These are phyloP conservation scores for Erinaceus europaeus DNA, from an alignment of 2,113 vertebrate genomes.

Conservation along the genomic window DNA sequence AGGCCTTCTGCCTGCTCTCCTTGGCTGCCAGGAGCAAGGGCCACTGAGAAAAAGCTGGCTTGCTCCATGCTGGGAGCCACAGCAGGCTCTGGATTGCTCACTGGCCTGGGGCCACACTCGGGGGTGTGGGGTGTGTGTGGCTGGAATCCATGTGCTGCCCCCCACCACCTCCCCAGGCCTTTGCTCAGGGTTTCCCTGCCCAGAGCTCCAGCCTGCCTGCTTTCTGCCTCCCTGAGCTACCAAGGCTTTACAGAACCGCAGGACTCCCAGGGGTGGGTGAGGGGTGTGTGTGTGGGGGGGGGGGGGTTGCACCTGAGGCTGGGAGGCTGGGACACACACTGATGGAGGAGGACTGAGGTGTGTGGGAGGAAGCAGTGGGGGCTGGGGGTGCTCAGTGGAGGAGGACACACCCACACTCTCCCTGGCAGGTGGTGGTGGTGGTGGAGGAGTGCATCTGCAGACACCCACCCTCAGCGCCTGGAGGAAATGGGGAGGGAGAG, in stretches of 20 bases:
- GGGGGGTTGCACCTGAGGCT: no score
- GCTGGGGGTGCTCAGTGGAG: background rate
- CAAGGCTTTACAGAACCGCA: background rate
- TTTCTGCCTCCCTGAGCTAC: background rate
- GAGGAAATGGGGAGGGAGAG: background rate
- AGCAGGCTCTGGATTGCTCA: fast-evolving
- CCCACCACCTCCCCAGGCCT: background rate
- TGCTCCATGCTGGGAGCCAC: background rate
- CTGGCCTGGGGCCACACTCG: no score
- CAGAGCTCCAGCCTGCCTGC: background rate
- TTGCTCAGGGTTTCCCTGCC: background rate
- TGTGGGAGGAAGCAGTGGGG: background rate
- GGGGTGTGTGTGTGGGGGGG: no score
- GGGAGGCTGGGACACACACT: background rate
- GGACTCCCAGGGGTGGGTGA: no score
- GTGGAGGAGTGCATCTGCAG: background rate
- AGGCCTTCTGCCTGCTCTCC: background rate
- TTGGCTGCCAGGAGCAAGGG: background rate
- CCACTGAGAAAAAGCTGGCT: background rate
- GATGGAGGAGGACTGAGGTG: background rate
- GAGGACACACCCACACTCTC: background rate
- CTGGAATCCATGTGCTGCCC: no score
- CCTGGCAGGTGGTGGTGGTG: background rate
- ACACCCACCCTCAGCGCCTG: background rate
- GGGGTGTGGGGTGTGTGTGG: no score